Base-by-base conservation (phyloP, 2,113 vertebrate genomes). In the Corythornis vintsioides region DNA sequence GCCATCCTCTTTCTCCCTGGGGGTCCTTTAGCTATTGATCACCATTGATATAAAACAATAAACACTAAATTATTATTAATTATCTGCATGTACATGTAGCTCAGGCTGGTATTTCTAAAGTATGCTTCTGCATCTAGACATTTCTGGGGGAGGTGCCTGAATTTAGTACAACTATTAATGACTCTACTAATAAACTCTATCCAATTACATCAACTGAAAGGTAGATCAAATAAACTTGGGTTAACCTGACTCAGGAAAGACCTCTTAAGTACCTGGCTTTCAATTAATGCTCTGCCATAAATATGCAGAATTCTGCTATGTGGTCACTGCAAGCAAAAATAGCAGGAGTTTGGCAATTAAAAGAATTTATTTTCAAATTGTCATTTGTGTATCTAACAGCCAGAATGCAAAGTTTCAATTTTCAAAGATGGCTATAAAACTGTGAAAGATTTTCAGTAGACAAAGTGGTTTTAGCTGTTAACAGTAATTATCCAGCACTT, bases 401-500 rank as follows among this genome's bases (percentile, higher is more conserved):
- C 74, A 67, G 69, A 52, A 25, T 0, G 1, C 35, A 15, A 83
- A 83, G 59, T 79, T 67, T 60, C 28, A 22, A n/a, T 83, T 91
- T 85, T 83, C 69, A 77, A 92, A 67, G 19, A 67, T 26, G 80
- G 77, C 80, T 90, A 55, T 83, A 90, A 83, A 84, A 48, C 77
- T 71, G 43, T 83, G 76, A 88, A 92, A 93, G 60, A 82, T 71
- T 95, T 86, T 77, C 85, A 92, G 92, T 50, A 79, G 84, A 60
- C 70, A 47, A 74, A 93, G 67, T 76, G 84, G 84, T 92, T 89
- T 94, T 65, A 77, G 89, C 64, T 79, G 84, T 82, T 94, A 91
- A 66, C 75, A 75, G 85, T 74, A 95, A 96, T 93, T 95, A 94
- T 77, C 71, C 28, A 82, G 71, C 71, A 59, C 64, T 89, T 94